Percentiles rank a stretch among this genome's conserved stretches.
phyloP scores from a whole-genome alignment of 37 sponge, comb jelly and placozoan genomes.

The Bolinopsis microptera region DNA sequence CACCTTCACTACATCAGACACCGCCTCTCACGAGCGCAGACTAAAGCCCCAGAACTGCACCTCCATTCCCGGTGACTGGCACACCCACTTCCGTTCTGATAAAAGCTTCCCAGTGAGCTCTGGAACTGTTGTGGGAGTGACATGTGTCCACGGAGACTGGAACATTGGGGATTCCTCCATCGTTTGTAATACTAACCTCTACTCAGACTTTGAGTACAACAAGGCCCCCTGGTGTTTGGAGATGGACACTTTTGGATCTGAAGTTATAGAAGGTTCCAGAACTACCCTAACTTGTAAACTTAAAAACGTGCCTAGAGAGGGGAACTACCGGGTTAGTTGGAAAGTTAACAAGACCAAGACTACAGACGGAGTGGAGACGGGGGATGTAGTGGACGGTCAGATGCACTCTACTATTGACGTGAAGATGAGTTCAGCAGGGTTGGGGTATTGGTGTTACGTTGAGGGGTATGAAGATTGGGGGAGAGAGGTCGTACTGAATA shows the following conservation, averaged over 20 bases:
- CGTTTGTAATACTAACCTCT: slow-evolving; percentile 15
- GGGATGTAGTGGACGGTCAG: not conserved
- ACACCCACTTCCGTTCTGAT: not conserved
- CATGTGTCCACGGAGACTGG: not conserved
- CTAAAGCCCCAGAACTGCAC: not conserved
- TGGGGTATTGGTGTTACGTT: not conserved
- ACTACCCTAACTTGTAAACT: slow-evolving; percentile 1
- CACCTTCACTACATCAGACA: slow-evolving; percentile 13
- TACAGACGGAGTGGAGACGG: not conserved
- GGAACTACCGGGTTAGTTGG: not conserved
- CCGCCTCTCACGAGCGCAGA: not conserved
- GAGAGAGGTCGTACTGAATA: not conserved
- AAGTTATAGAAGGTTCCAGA: not conserved
- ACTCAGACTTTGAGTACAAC: not conserved
- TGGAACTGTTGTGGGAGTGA: not conserved
- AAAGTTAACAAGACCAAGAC: not conserved
- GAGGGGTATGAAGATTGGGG: not conserved
- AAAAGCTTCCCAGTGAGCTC: not conserved
- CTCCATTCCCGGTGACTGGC: not conserved
- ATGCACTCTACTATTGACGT: not conserved
- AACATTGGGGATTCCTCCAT: slow-evolving; percentile 20
- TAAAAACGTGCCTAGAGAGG: not conserved
- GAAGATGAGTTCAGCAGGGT: not conserved
- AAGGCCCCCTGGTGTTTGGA: slow-evolving; percentile 17
- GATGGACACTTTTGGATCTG: not conserved